Evolutionary conservation across 2,113 vertebrate genomes (phyloP), one percentile per base, ranked within the genome.

Genomic region (Xerus inauris): DNA sequence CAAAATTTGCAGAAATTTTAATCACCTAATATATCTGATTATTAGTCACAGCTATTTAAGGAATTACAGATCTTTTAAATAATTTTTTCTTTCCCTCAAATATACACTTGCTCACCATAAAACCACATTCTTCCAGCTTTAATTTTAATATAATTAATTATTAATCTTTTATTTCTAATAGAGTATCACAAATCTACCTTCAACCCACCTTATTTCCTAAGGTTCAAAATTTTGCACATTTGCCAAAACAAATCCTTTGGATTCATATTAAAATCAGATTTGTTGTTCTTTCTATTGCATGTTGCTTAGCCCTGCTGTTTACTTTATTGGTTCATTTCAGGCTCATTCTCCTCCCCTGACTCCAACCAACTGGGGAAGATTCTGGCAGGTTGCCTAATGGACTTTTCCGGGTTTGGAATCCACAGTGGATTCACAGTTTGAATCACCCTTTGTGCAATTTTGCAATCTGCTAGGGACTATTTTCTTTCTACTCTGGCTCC

Each of bases 401-500:
- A 14, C 28, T 64, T 19, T 32, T 8, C 30, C 30, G 5, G 19
- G 17, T n/a, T 54, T 84, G 57, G 45, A 90, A 94, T 77, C 51
- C 51, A 42, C 16, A 12, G 26, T 20, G 32, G 17, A 32, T 47
- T 65, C 7, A 59, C 17, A 10, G 16, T 76, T 62, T 32, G 12
- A 84, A 45, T n/a, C 35, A 4, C 3, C 19, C 19, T 59, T 17
- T 54, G 35, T 57, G 64, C 0, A 3, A 62, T 51, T 81, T 81
- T 30, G 7, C n/a, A 26, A 57, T 8, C 1, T 22, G 20, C n/a
- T 49, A 8, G 22, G 40, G 35, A 59, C 24, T 22, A 1, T 26
- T 73, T 83, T 62, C 38, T 82, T 94, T 91, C 79, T 88, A 42
- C 79, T 95, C 26, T 92, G 73, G 89, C 93, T 73, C 97, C 97